These are phyloP conservation scores for Ophion slaviceki DNA, from an alignment of 2,888 invertebrate species.

Conservation along the genomic window DNA sequence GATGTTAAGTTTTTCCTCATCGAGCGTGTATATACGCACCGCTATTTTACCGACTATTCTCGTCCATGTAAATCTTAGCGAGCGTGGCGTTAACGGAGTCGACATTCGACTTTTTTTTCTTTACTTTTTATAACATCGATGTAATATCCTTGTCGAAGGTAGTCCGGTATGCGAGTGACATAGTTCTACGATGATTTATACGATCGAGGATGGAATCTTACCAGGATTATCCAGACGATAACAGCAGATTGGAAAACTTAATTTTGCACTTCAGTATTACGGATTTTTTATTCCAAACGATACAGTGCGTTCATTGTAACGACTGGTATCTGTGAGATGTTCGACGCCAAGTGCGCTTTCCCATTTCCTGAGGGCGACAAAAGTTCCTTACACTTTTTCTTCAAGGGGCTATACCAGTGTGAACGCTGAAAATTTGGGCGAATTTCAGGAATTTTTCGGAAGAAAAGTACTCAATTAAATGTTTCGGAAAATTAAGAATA, in stretches of 20 bases:
- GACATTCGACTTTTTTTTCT: neutral
- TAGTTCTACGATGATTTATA: constrained; percentile 9
- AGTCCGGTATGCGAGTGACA: constrained; percentile 2
- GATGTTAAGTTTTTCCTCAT: constrained; percentile 27
- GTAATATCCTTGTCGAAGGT: constrained; percentile 6
- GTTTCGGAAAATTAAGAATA: too few relatives aligned
- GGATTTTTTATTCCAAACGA: neutral
- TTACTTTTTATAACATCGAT: neutral
- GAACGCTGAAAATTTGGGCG: too few relatives aligned
- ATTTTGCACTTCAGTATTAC: neutral
- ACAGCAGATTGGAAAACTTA: neutral
- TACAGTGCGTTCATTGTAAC: neutral
- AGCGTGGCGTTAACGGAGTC: neutral
- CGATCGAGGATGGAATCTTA: neutral
- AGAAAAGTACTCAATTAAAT: too few relatives aligned
- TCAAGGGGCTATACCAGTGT: too few relatives aligned
- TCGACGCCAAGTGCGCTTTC: too few relatives aligned
- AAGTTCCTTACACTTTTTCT: too few relatives aligned
- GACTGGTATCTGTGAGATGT: too few relatives aligned
- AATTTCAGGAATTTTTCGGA: too few relatives aligned
- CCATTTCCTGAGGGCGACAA: too few relatives aligned
- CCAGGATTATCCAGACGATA: constrained; percentile 13
- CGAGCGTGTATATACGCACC: neutral
- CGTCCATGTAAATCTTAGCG: neutral
- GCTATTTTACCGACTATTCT: neutral